These are phyloP conservation scores for Lobophora halterata DNA, from an alignment of 2,888 invertebrate species.

Conservation along the genomic window DNA sequence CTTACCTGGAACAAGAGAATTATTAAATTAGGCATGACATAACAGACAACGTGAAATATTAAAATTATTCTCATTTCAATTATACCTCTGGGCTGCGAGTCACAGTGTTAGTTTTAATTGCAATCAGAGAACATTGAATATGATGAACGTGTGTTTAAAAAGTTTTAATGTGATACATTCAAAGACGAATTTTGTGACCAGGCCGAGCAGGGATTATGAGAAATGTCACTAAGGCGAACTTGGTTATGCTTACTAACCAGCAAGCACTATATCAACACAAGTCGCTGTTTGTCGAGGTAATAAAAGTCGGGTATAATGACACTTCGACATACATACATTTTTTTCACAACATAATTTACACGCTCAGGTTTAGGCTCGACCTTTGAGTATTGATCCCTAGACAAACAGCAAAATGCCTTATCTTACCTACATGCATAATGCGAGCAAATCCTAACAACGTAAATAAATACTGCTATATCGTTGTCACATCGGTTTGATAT, in stretches of 20 bases:
- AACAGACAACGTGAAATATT: constrained; percentile 9
- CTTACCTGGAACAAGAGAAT: constrained; percentile 37
- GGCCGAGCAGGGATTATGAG: neutral
- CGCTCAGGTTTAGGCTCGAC: constrained; percentile 20
- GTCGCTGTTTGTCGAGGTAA: constrained; percentile 10
- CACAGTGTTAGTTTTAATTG: neutral
- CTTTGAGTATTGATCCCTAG: constrained; percentile 35
- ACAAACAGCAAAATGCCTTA: constrained; percentile 29
- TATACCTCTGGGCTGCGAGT: neutral
- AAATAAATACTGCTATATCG: constrained; percentile 23
- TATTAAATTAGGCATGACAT: constrained; percentile 20
- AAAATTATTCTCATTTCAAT: constrained; percentile 6
- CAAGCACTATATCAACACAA: constrained; percentile 13
- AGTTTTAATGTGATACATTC: no score
- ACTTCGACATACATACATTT: constrained; percentile 7
- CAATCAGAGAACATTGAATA: neutral
- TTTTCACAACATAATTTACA: constrained; percentile 18
- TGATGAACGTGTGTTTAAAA: neutral
- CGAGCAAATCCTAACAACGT: constrained; percentile 20
- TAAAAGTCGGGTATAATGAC: constrained; percentile 2
- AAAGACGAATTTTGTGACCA: neutral
- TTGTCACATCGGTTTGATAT: constrained; percentile 39
- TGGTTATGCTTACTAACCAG: constrained; percentile 6
- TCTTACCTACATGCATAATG: constrained; percentile 23
- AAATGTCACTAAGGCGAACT: neutral